These are phyloP conservation scores for Sparidentex hasta DNA, from an alignment of 2,797 vertebrate species.

Conservation along the genomic window DNA sequence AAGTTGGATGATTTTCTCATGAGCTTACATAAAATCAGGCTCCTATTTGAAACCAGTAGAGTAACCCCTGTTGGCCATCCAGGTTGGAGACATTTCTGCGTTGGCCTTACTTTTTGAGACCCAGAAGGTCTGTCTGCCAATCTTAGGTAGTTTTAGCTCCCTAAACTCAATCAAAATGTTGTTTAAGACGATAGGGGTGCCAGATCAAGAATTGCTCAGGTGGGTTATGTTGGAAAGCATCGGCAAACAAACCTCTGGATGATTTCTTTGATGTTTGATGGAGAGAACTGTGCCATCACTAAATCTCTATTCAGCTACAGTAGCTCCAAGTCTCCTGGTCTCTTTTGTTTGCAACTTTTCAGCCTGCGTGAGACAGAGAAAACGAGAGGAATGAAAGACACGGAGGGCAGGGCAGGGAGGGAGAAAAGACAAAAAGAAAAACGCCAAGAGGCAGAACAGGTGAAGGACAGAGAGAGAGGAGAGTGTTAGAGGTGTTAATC, in stretches of 20 bases:
- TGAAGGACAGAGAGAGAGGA: slow-evolving; percentile 52
- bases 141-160: neutral
- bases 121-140: no score
- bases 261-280: neutral
- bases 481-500: slow-evolving; percentile 59
- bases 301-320: neutral
- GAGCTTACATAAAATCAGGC: no score
- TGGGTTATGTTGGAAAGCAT: neutral
- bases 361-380: neutral
- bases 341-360: slow-evolving; percentile 2
- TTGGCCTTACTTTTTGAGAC: no score
- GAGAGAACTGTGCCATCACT: neutral
- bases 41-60: no score
- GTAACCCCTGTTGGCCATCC: no score
- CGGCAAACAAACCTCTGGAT: neutral
- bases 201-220: neutral
- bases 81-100: no score
- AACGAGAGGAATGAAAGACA: slow-evolving; percentile 10
- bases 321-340: neutral
- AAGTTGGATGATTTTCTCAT: no score
- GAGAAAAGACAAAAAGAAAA: slow-evolving; percentile 2
- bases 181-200: no score
- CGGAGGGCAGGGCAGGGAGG: neutral
- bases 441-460: slow-evolving; percentile 53
- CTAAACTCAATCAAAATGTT: neutral